A percentile compares a stretch with the other conserved stretches of the same genome.
These are phyloP conservation scores for Folsomia candida DNA, from an alignment of 2,888 invertebrate genomes.

Conservation along the genomic window DNA sequence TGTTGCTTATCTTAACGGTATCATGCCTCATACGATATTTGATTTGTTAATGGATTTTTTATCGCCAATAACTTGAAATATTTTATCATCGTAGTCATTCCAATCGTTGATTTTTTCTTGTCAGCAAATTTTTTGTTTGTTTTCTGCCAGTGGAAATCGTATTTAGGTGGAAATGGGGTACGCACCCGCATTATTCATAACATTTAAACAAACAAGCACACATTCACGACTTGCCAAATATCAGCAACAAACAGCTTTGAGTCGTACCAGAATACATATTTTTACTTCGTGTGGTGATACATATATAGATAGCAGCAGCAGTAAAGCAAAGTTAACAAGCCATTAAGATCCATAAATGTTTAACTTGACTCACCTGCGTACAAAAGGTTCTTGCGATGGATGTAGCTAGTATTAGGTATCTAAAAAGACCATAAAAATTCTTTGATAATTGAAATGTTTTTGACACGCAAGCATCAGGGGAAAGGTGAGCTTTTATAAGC, in stretches of 20 bases:
- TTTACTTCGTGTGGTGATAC: background rate
- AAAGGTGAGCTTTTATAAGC: background rate
- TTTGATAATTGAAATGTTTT: conserved; percentile 16
- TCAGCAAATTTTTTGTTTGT: too few species aligned
- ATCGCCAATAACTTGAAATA: background rate
- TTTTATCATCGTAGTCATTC: too few species aligned
- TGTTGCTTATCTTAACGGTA: too few species aligned
- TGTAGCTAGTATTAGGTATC: conserved; percentile 44
- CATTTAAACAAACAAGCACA: too few species aligned
- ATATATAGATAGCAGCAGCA: background rate
- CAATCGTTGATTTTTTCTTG: too few species aligned
- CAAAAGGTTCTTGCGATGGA: conserved; percentile 24
- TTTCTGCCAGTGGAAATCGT: too few species aligned
- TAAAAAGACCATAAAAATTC: conserved; percentile 16
- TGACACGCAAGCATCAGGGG: conserved; percentile 1
- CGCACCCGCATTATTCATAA: too few species aligned
- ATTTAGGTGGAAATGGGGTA: too few species aligned
- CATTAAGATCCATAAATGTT: conserved; percentile 5
- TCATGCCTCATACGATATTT: background rate
- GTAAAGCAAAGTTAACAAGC: conserved; percentile 1
- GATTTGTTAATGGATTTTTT: background rate
- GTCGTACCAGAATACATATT: background rate
- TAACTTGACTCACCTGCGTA: conserved; percentile 37
- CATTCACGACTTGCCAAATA: too few species aligned
- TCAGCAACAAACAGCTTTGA: too few species aligned